Percentiles rank a stretch among this genome's conserved stretches.
Evolutionary conservation across 2,888 invertebrate species (phyloP).

Genomic region (Mythimna pallens): DNA sequence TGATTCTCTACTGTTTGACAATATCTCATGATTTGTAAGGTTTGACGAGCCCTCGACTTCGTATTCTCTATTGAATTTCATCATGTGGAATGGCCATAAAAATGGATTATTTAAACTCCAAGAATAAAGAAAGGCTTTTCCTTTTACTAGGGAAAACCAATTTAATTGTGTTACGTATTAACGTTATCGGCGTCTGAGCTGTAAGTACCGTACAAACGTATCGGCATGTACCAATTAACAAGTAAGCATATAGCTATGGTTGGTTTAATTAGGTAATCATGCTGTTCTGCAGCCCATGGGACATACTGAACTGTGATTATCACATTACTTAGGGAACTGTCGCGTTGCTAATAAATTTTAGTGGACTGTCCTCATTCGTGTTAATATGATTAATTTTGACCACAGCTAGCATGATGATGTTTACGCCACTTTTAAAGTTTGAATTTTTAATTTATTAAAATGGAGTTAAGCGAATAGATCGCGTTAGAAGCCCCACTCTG

Average conservation of each 20-base stretch:
- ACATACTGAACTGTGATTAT: background rate
- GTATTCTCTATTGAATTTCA: background rate
- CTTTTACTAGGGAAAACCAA: background rate
- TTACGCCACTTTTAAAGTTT: background rate
- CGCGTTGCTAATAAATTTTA: background rate
- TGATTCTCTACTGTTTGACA: background rate
- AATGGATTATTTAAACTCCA: background rate
- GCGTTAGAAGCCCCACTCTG: too few species aligned
- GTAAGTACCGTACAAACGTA: background rate
- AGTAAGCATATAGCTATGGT: background rate
- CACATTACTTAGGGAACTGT: background rate
- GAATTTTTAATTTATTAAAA: background rate
- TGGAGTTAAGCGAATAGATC: too few species aligned
- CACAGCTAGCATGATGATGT: background rate
- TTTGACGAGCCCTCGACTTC: background rate
- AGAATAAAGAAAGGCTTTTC: background rate
- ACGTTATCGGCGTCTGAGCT: slow-evolving; percentile 21
- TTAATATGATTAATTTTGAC: background rate
- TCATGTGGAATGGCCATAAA: background rate
- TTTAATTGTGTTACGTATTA: slow-evolving; percentile 6
- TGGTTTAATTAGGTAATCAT: background rate
- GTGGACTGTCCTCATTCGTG: background rate
- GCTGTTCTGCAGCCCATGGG: background rate
- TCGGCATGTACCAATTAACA: background rate
- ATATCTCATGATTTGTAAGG: background rate